Conservation (phyloP, 2,888 invertebrate genomes). For the Caenorhabditis parvicauda region DNA sequence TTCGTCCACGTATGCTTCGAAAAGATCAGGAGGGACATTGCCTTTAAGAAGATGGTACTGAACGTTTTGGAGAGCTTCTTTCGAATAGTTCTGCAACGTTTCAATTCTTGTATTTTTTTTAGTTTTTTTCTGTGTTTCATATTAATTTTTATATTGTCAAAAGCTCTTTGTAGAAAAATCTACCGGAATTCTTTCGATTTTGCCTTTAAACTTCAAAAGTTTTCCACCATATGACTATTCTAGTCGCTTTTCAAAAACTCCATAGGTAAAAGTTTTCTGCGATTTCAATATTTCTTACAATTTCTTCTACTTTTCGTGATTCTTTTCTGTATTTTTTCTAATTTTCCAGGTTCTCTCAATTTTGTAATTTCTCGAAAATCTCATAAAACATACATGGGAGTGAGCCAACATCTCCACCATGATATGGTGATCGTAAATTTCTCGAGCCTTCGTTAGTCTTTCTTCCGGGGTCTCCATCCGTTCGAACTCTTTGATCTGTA, state of each 20-base stretch:
- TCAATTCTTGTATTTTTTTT: background rate
- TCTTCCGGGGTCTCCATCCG: slow-evolving; percentile 96
- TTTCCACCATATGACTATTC: too few relatives aligned
- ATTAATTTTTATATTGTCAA: too few relatives aligned
- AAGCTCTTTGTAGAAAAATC: too few relatives aligned
- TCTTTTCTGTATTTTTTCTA: too few relatives aligned
- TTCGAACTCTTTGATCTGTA: slow-evolving; percentile 94
- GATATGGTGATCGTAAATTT: slow-evolving; percentile 99
- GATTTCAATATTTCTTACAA: too few relatives aligned
- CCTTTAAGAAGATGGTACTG: slow-evolving; percentile 95
- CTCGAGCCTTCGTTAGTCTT: slow-evolving; percentile 86
- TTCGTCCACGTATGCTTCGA: slow-evolving; percentile 98
- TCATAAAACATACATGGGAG: slow-evolving; percentile 80
- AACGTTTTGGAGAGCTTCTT: slow-evolving; percentile 93
- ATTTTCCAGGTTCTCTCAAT: background rate
- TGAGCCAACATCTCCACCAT: slow-evolving; percentile 99
- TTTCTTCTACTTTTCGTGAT: too few relatives aligned
- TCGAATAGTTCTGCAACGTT: slow-evolving; percentile 92
- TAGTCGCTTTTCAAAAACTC: too few relatives aligned
- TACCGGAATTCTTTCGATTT: too few relatives aligned
- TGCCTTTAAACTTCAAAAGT: too few relatives aligned
- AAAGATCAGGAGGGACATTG: slow-evolving; percentile 92
- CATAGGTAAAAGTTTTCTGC: too few relatives aligned
- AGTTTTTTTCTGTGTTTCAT: background rate
- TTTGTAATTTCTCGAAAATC: slow-evolving; percentile 51